Evolutionary conservation across 1,140 invertebrate genomes (phyloP).

Genomic region (Anastrepha ludens): DNA sequence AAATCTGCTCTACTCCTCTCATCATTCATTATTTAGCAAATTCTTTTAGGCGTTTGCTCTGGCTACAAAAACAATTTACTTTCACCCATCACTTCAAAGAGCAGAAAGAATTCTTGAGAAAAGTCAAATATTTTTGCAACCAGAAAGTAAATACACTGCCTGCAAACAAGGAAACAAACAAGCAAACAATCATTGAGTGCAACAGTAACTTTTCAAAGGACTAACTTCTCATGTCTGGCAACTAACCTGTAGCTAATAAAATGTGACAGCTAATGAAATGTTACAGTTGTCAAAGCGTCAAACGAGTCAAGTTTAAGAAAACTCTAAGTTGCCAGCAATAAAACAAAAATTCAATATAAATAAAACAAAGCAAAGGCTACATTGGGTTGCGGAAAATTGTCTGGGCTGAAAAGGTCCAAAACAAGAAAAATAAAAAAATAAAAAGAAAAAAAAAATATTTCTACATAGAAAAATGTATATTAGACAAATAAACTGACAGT

Average conservation of each 20-base stretch:
- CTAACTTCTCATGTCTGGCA: constrained; percentile 5
- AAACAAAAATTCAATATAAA: constrained; percentile 44
- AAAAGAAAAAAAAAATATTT: no score
- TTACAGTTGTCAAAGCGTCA: constrained; percentile 47
- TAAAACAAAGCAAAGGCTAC: background rate
- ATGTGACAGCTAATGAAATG: constrained; percentile 51
- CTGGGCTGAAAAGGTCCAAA: background rate
- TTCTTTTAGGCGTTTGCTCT: background rate
- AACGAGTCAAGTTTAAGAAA: constrained; percentile 16
- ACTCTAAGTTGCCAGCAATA: constrained; percentile 11
- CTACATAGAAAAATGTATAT: constrained; percentile 31
- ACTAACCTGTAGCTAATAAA: constrained; percentile 48
- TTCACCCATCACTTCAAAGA: background rate
- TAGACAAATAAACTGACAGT: constrained; percentile 50
- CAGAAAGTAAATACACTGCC: background rate
- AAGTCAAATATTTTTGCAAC: constrained; percentile 30
- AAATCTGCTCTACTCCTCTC: no score
- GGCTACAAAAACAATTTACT: constrained; percentile 1
- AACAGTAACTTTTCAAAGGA: background rate
- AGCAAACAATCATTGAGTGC: background rate
- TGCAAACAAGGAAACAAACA: background rate
- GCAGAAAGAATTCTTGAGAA: constrained; percentile 23
- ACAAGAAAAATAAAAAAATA: no score
- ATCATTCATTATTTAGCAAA: background rate
- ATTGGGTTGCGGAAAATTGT: background rate